Percentiles rank a stretch among this genome's conserved stretches.
phyloP scores from a whole-genome alignment of 2,888 invertebrate genomes.

The Trachelus troglodyta region DNA sequence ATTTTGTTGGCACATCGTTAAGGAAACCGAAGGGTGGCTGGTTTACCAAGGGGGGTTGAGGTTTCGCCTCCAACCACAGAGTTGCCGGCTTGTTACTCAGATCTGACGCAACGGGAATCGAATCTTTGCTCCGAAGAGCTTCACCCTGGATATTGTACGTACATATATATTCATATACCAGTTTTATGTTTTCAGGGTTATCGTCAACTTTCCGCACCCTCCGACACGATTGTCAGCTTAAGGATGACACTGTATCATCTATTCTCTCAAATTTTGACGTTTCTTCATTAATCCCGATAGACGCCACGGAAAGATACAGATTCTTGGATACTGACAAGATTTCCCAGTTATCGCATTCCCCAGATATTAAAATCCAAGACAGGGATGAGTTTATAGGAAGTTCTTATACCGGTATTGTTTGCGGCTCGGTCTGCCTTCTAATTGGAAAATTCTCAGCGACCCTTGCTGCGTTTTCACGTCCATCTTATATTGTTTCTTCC shows the following conservation, averaged over 20 bases:
- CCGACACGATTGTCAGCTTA: background rate
- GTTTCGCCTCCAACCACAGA: slow-evolving; percentile 12
- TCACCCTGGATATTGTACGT: slow-evolving; percentile 1
- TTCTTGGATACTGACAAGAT: background rate
- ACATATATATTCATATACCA: too few relatives aligned
- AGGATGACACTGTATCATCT: background rate
- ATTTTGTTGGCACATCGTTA: slow-evolving; percentile 66
- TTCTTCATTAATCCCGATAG: background rate
- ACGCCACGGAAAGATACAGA: background rate
- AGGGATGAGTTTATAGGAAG: background rate
- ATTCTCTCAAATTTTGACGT: background rate
- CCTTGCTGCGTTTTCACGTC: slow-evolving; percentile 27
- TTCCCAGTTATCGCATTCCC: background rate
- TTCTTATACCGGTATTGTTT: slow-evolving; percentile 39
- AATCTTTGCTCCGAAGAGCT: slow-evolving; percentile 48
- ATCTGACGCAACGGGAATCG: slow-evolving; percentile 57
- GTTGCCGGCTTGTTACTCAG: slow-evolving; percentile 56
- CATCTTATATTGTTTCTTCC: slow-evolving; percentile 22
- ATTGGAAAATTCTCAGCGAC: slow-evolving; percentile 60
- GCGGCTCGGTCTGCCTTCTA: slow-evolving; percentile 51
- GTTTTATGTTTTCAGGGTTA: background rate
- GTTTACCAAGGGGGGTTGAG: slow-evolving; percentile 24
- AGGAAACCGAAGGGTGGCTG: slow-evolving; percentile 52
- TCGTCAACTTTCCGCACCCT: background rate
- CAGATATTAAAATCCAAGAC: background rate